Evolutionary conservation across 64 coral and sea anemone species (phyloP).

Genomic region (Montipora cactus): DNA sequence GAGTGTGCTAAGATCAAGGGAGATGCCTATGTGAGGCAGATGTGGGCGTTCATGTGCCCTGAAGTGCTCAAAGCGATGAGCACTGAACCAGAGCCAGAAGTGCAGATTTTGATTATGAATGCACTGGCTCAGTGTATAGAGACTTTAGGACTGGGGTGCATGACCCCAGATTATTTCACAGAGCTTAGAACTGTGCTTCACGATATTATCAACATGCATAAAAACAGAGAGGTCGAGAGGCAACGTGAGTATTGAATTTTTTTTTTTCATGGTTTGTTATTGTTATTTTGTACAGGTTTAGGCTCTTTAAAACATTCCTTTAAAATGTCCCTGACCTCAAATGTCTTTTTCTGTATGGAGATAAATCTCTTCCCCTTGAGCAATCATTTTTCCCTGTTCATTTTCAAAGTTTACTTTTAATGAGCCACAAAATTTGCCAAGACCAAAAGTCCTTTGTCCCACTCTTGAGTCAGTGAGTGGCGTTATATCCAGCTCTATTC

Average conservation of each 20-base stretch:
- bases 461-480: too few relatives aligned
- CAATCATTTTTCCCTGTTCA: too few relatives aligned
- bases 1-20: conserved; percentile 93
- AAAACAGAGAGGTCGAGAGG: conserved; percentile 90
- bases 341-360: too few relatives aligned
- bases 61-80: conserved; percentile 95
- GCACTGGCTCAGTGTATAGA: conserved; percentile 96
- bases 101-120: conserved; percentile 93
- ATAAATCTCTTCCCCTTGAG: too few relatives aligned
- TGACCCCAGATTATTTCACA: conserved; percentile 83
- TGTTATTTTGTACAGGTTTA: too few relatives aligned
- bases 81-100: conserved; percentile 93
- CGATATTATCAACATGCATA: conserved; percentile 86
- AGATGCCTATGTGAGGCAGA: conserved; percentile 86
- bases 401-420: too few relatives aligned
- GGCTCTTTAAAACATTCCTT: background rate
- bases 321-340: too few relatives aligned
- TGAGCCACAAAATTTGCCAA: too few relatives aligned
- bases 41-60: conserved; percentile 95
- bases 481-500: too few relatives aligned
- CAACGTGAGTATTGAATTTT: conserved; percentile 71
- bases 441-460: too few relatives aligned
- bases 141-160: conserved; percentile 88
- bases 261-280: background rate
- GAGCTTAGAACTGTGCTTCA: conserved; percentile 84